Conservation (phyloP, 92 coral and sea anemone species). For the Porites cylindrica region DNA sequence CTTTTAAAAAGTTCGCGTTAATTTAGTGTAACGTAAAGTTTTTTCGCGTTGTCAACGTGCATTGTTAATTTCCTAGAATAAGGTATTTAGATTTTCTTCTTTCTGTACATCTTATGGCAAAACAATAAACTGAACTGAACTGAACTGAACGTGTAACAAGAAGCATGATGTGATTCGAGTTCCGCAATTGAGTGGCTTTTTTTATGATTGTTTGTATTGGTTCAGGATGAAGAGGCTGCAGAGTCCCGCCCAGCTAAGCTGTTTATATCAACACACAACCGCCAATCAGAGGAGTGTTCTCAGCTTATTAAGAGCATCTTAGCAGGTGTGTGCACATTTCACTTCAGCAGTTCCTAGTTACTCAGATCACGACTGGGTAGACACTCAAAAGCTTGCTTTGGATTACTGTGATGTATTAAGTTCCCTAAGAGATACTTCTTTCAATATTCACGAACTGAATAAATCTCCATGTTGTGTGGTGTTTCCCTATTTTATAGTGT, state of each 20-base stretch:
- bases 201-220: neutral
- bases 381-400: neutral
- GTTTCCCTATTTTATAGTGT: constrained; percentile 33
- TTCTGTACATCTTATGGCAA: no score
- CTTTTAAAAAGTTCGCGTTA: no score
- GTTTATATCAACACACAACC: constrained; percentile 94
- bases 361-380: neutral
- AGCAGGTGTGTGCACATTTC: constrained; percentile 53
- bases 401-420: neutral
- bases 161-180: no score
- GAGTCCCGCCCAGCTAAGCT: constrained; percentile 92
- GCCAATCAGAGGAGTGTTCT: constrained; percentile 91
- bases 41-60: no score
- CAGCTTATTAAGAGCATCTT: constrained; percentile 87
- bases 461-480: no score
- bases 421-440: neutral
- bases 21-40: no score
- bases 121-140: no score
- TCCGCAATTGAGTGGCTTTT: no score
- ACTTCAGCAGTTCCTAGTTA: neutral
- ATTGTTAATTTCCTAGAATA: no score
- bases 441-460: neutral
- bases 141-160: no score
- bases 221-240: constrained; percentile 92
- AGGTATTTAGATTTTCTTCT: no score